Base-by-base conservation (phyloP, 2,113 vertebrate genomes). In the Ifrita kowaldi region DNA sequence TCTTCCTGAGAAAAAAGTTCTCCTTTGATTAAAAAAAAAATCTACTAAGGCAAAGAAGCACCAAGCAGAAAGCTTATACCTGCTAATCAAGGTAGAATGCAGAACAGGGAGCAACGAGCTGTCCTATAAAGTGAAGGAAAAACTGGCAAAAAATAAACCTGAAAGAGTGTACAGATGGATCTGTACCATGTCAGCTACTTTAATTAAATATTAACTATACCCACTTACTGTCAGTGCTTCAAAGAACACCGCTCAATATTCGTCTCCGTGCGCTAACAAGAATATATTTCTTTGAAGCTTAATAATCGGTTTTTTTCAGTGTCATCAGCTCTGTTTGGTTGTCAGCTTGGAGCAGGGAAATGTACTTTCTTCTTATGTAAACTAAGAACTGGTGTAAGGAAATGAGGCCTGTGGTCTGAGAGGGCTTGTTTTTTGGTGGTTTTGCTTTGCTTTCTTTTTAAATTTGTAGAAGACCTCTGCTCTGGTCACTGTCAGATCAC, bases 181-280 rank as follows among this genome's bases (percentile, higher is more conserved):
- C 82, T 93, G 70, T 85, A 91, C n/a, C 21, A 8, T 49, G 67
- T 71, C 74, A 85, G 15, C 53, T 91, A 15, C 82, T 88, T 80
- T 32, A 93, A 85, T 95, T 97, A 91, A 93, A 90, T 85, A 96
- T 85, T 95, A 88, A 94, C 90, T 88, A 24, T 57, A n/a, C 18
- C 20, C 4, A 8, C 24, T 85, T 86, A 23, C 53, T 78, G 65
- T 68, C 84, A 73, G 30, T 60, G 37, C 70, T 95, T 95, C 84
- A 68, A 53, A 78, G 56, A 93, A 30, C 13, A 37, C n/a, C 0
- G 10, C 67, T 93, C 0, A 17, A 23, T 71, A 69, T 53, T 93
- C 39, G 2, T 84, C 33, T 91, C 20, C 16, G 0, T 47, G 60
- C 0, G 0, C 50, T 81, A 42, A 71, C 9, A 44, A 28, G 33